Conservation (phyloP, 2,113 vertebrate genomes). For the Ailuropoda melanoleuca region DNA sequence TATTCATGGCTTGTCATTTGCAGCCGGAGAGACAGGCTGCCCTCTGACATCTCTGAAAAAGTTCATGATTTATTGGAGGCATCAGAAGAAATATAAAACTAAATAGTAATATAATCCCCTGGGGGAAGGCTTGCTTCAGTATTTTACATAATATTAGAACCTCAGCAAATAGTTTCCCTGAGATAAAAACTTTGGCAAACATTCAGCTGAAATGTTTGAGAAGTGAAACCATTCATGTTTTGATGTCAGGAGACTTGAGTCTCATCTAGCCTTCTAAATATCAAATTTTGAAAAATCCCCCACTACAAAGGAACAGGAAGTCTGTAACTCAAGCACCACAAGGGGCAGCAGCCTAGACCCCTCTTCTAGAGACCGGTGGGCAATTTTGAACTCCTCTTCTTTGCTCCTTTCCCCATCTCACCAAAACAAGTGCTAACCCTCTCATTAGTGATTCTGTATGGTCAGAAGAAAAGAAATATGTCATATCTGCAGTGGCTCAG, state of each 20-base stretch:
- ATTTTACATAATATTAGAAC: constrained; percentile 79
- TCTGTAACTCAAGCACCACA: neutral
- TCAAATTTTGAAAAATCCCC: constrained; percentile 61
- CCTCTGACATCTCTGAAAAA: constrained; percentile 80
- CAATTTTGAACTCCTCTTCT: neutral
- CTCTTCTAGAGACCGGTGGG: neutral
- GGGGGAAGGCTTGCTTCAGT: constrained; percentile 56
- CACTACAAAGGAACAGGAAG: constrained; percentile 37
- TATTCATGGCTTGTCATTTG: constrained; percentile 82
- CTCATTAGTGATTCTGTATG: neutral
- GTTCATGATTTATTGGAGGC: constrained; percentile 80
- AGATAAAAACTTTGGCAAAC: constrained; percentile 83
- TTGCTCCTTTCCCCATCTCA: neutral
- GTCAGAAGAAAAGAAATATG: neutral
- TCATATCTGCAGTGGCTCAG: neutral
- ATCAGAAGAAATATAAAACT: constrained; percentile 81
- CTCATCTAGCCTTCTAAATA: constrained; percentile 64
- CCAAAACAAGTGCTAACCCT: neutral
- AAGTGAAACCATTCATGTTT: constrained; percentile 80
- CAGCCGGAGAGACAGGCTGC: constrained; percentile 72
- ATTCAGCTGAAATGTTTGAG: constrained; percentile 75
- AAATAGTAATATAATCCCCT: constrained; percentile 81
- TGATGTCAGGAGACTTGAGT: constrained; percentile 69
- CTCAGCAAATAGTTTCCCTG: constrained; percentile 79
- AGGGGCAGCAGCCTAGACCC: neutral